A percentile compares a stretch with the other conserved stretches of the same genome.
Evolutionary conservation across 2,888 invertebrate species (phyloP).

Genomic region (Drosophila siamana): DNA sequence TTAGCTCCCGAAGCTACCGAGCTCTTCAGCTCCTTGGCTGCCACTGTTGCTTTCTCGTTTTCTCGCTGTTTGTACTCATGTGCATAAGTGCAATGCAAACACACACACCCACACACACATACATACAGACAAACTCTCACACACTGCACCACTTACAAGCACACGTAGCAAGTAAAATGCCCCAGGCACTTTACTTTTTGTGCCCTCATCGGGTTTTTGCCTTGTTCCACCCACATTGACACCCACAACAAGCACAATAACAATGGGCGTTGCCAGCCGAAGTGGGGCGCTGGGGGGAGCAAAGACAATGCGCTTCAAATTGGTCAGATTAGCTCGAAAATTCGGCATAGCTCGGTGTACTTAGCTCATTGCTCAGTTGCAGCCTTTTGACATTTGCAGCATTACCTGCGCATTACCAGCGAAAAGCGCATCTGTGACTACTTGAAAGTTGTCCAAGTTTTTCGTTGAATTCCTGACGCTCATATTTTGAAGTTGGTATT

Average conservation of each 20-base stretch:
- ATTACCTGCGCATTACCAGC: conserved; percentile 65
- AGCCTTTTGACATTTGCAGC: conserved; percentile 72
- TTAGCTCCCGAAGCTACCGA: background rate
- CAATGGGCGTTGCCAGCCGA: conserved; percentile 36
- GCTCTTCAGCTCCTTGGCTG: conserved; percentile 6
- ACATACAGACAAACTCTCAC: conserved; percentile 31
- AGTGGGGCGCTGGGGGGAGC: conserved; percentile 20
- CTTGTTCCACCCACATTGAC: conserved; percentile 32
- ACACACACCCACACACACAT: conserved; percentile 45
- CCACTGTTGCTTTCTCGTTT: background rate
- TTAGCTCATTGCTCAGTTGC: conserved; percentile 17
- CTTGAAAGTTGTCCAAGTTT: conserved; percentile 4
- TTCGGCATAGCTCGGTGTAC: conserved; percentile 53
- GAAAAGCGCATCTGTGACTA: conserved; percentile 36
- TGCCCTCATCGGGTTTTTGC: conserved; percentile 62
- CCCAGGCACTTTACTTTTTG: conserved; percentile 69
- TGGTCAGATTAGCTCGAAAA: conserved; percentile 73
- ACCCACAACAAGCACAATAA: conserved; percentile 27
- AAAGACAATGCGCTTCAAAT: conserved; percentile 79
- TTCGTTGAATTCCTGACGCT: background rate
- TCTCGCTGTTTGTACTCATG: conserved; percentile 66
- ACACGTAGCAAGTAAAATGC: conserved; percentile 37
- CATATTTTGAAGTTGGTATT: conserved; percentile 41
- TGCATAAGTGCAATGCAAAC: conserved; percentile 75
- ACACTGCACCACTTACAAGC: conserved; percentile 39